Conservation (phyloP, 2,797 vertebrate species). For the Alauda arvensis region DNA sequence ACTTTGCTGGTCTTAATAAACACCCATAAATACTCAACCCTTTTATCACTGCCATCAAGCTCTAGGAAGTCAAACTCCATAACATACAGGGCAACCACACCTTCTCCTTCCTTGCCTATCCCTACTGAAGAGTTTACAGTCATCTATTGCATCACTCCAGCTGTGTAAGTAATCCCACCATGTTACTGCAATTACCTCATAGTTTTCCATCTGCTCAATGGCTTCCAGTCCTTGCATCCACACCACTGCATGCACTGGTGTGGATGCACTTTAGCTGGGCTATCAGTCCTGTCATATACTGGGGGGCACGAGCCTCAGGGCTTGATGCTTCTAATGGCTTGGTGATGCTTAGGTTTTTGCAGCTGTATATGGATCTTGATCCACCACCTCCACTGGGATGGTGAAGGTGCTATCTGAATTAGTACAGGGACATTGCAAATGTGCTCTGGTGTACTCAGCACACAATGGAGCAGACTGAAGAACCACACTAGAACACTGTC, state of each 20-base stretch:
- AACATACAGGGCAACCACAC: neutral
- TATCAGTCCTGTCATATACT: neutral
- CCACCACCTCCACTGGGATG: neutral
- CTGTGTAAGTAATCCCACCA: neutral
- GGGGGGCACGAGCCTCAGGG: accelerated
- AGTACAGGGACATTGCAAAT: neutral
- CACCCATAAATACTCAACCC: neutral
- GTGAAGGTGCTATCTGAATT: neutral
- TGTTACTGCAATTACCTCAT: neutral
- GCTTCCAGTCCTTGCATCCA: neutral
- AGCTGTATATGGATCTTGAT: neutral
- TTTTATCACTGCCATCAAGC: neutral
- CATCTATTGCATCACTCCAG: neutral
- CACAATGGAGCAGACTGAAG: neutral
- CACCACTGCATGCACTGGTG: accelerated
- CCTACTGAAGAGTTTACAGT: neutral
- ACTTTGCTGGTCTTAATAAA: neutral
- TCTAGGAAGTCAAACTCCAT: neutral
- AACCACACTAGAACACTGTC: neutral
- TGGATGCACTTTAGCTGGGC: neutral
- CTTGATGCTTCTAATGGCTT: neutral
- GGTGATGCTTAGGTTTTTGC: neutral
- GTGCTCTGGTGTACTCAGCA: too few relatives aligned
- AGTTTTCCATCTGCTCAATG: neutral
- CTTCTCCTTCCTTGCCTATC: neutral